A percentile compares a stretch with the other conserved stretches of the same genome.
Conservation (phyloP, 2,888 invertebrate species). For the Tortricodes alternella region DNA sequence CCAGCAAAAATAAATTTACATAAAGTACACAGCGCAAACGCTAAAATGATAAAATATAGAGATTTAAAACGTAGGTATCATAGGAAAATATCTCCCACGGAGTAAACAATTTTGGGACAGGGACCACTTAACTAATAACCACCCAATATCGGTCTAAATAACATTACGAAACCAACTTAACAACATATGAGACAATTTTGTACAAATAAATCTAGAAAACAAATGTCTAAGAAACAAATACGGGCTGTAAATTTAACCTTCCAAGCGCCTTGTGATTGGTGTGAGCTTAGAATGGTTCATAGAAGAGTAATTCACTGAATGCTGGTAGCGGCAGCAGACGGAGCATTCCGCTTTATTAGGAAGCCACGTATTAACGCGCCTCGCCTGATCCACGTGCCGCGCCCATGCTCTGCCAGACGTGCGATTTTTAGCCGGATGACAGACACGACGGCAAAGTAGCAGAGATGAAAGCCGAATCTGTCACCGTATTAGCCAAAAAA, state of each 20-base stretch:
- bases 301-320: conserved; percentile 7
- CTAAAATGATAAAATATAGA: not conserved
- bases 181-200: too few species aligned
- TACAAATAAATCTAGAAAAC: not conserved
- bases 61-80: not conserved
- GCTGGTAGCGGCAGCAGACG: conserved; percentile 14
- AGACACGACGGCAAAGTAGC: conserved; percentile 18
- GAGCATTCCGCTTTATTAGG: conserved; percentile 63
- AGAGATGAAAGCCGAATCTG: conserved; percentile 1
- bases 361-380: conserved; percentile 70
- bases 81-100: not conserved
- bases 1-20: conserved; percentile 14
- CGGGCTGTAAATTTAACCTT: not conserved
- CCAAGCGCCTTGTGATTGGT: conserved; percentile 8
- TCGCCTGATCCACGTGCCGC: conserved; percentile 56
- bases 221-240: not conserved
- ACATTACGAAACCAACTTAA: conserved; percentile 3
- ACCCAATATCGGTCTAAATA: conserved; percentile 9
- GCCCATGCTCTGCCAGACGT: conserved; percentile 56
- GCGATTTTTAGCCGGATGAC: conserved; percentile 39
- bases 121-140: conserved; percentile 19
- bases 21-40: conserved; percentile 1
- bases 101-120: conserved; percentile 9
- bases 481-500: not conserved
- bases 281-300: conserved; percentile 23